A percentile compares a stretch with the other conserved stretches of the same genome.
These are phyloP conservation scores for Tachycineta bicolor DNA, from an alignment of 2,113 vertebrate species.

Conservation along the genomic window DNA sequence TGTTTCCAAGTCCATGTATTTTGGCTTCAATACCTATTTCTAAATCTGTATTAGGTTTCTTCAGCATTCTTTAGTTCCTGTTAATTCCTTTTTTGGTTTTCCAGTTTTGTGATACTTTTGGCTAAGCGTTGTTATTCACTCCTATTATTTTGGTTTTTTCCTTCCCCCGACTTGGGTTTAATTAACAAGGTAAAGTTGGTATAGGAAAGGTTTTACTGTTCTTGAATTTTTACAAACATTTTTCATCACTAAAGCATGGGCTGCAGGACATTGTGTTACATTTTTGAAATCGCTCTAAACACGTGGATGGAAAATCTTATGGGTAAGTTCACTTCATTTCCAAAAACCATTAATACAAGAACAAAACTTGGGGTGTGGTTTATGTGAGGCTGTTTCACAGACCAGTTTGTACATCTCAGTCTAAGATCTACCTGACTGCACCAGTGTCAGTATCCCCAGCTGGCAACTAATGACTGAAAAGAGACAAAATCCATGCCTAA, in stretches of 20 bases:
- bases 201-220: not conserved
- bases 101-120: not conserved
- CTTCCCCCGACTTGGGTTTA: not conserved
- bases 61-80: not conserved
- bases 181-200: not conserved
- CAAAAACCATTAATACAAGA: not conserved
- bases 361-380: not conserved
- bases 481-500: not conserved
- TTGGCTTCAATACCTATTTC: not conserved
- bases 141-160: accelerated
- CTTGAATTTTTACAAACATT: not conserved
- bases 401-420: not conserved
- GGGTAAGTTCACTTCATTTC: not conserved
- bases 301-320: not conserved
- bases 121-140: not conserved
- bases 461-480: not conserved
- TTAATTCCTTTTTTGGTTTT: not conserved
- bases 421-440: not conserved
- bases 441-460: not conserved
- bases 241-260: not conserved
- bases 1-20: not conserved
- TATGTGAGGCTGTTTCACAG: not conserved
- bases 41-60: not conserved
- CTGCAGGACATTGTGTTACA: not conserved
- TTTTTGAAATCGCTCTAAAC: not conserved